Evolutionary conservation across 2,888 invertebrate species (phyloP).

Genomic region (Monopis laevigella): DNA sequence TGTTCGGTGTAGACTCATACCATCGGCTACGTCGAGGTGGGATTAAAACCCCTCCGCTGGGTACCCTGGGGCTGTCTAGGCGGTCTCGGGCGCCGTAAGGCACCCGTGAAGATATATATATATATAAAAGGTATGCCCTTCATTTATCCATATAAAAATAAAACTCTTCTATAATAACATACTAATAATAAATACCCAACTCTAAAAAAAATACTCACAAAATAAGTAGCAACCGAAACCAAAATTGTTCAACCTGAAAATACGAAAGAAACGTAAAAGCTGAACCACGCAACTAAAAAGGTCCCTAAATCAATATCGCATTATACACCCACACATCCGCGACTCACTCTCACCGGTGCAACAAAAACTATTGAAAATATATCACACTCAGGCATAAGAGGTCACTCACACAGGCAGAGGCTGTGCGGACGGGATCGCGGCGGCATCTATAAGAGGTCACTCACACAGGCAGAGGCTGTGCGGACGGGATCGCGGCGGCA

Average conservation of each 20-base stretch:
- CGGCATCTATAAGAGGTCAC: slow-evolving; percentile 24
- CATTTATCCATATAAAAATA: no score
- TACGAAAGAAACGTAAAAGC: not conserved
- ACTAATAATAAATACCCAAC: not conserved
- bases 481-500: slow-evolving; percentile 33
- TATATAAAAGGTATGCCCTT: no score
- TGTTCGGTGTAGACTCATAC: no score
- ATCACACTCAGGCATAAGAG: no score
- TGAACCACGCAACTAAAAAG: slow-evolving; percentile 4
- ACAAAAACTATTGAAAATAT: slow-evolving; percentile 65
- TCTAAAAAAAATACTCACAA: not conserved
- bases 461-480: slow-evolving; percentile 36
- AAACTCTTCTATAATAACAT: not conserved
- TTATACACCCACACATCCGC: slow-evolving; percentile 47
- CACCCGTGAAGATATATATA: no score
- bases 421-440: slow-evolving; percentile 40
- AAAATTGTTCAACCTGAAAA: not conserved
- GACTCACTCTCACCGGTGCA: slow-evolving; percentile 43
- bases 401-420: slow-evolving; percentile 30
- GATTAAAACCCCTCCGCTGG: no score
- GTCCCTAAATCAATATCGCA: slow-evolving; percentile 54
- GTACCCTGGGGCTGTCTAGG: no score
- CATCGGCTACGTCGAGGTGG: no score
- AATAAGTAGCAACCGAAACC: not conserved
- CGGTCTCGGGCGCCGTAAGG: no score